Base-by-base conservation (phyloP, 2,113 vertebrate genomes). In the Pterocles orientalis region DNA sequence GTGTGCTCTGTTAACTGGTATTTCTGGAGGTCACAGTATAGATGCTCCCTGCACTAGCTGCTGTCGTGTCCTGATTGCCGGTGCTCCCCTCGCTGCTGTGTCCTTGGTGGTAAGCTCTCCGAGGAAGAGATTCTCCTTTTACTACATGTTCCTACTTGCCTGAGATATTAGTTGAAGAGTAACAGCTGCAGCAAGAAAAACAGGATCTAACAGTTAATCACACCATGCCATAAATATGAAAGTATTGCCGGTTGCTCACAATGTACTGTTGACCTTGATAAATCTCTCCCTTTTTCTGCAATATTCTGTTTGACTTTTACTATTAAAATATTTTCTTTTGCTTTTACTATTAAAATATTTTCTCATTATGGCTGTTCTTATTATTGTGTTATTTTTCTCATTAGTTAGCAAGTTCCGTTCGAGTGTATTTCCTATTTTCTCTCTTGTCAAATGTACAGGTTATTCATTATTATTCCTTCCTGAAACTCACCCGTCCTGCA, bases 61-160 rank as follows among this genome's bases (percentile, higher is more conserved):
- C 36, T 60, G 0, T 14, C 1, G 0, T 47, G 15, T 45, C 68
- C 65, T 18, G 14, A 21, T 20, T 75, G 41, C 48, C 5, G 3
- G 10, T 0, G 2, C 39, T 48, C 10, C 31, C 13, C 29, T 60
- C 4, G 2, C 53, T 60, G 69, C 70, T 64, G 29, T 2, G 3
- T 47, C 51, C 43, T 75, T 62, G 41, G 24, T 43, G 9, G n/a
- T 36, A 41, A 84, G 9, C 16, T 36, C 48, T 88, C 79, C 18
- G 58, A 76, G 39, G 36, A 60, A 19, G 13, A 90, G 16, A 48
- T 48, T 76, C 13, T 61, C 39, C 57, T 90, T 94, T 76, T 39
- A 53, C 34, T 72, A 16, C 57, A 31, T 1, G 1, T 36, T 77
- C 31, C 54, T 88, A 8, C 39, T 93, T 18, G 1, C 41, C 50